A percentile compares a stretch with the other conserved stretches of the same genome.
These are phyloP conservation scores for Xestia sexstrigata DNA, from an alignment of 2,888 invertebrate genomes.

Conservation along the genomic window DNA sequence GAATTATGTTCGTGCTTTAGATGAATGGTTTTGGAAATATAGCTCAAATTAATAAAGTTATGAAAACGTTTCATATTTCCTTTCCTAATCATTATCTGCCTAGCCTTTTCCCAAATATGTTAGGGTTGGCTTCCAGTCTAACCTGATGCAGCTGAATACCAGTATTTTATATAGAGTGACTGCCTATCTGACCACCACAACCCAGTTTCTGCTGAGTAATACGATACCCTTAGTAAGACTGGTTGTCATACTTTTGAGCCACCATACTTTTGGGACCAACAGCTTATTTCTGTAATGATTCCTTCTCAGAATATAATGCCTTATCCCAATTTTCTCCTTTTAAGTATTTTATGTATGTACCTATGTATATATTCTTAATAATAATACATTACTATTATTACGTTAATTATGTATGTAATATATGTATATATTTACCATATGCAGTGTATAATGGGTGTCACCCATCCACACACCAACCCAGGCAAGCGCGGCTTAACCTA, in stretches of 20 bases:
- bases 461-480: background rate
- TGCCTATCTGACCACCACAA: background rate
- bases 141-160: background rate
- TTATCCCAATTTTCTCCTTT: no score
- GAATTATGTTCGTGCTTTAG: background rate
- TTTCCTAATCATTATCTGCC: background rate
- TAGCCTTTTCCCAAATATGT: background rate
- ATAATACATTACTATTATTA: no score
- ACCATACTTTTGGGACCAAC: background rate
- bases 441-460: background rate
- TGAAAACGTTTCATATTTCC: background rate
- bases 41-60: background rate
- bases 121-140: background rate
- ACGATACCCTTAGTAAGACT: background rate
- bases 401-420: no score
- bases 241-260: background rate
- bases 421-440: no score
- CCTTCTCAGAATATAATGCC: no score
- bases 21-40: background rate
- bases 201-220: background rate
- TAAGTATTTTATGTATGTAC: no score
- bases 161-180: background rate
- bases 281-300: background rate
- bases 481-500: no score
- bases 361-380: no score